Base-by-base conservation (phyloP, 2,888 invertebrate genomes). In the Diarsia dahlii region DNA sequence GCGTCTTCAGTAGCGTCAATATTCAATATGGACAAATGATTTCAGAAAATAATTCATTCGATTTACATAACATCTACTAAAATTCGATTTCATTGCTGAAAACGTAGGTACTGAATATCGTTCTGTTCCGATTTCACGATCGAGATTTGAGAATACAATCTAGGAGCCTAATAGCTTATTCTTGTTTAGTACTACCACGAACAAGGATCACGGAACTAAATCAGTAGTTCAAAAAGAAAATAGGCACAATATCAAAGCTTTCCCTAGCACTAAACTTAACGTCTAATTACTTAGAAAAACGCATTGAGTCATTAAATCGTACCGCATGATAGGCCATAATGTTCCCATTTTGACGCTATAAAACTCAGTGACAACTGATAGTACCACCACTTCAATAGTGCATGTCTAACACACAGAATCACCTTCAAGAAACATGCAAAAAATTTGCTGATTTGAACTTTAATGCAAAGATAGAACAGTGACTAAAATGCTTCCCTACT, bases 311-410 rank as follows among this genome's bases (percentile, higher is more conserved):
- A 91, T 92, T 92, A 92, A 90, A 88, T 83, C 76, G 89, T 80
- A 87, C 93, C 90, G 93, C 93, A 90, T 92, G 89, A 93, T 93
- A 91, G 90, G 89, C 80, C 88, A 62, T 82, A 82, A 83, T 91
- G 93, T 77, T 90, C 94, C 91, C 91, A 88, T 92, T 94, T 86
- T 80, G 73, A 81, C 82, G 63, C 85, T 95, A 95, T 95, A 95
- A 92, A 95, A 94, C 90, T 80, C 81, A 86, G 80, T 79, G 77
- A 78, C 81, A 80, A 74, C 58, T 54, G 39, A 74, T 68, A 70
- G 20, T 69, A 78, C 77, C 81, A 78, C 74, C 85, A 84, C 70
- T 80, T 79, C 56, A 63, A 71, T n/a, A 13, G 13, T 63, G 48
- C 48, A 66, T 68, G 80, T 75, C 84, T 65, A 81, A 73, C 63